These are phyloP conservation scores for Yponomeuta plumbellus DNA, from an alignment of 2,888 invertebrate genomes.

Conservation along the genomic window DNA sequence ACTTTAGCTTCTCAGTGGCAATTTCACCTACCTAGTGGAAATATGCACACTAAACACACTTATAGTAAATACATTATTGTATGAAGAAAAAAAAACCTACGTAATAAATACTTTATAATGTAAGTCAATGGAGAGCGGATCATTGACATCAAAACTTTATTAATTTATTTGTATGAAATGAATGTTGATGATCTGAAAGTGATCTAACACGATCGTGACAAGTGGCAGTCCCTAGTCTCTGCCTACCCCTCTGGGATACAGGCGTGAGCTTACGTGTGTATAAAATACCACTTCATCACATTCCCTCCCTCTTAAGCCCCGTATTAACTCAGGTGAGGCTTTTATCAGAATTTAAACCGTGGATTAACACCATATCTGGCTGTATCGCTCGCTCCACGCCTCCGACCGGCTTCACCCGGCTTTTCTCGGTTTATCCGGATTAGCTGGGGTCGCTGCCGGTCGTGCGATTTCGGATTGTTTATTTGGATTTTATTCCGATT, in stretches of 20 bases:
- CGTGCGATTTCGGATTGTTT: slow-evolving; percentile 68
- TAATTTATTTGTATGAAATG: too few species aligned
- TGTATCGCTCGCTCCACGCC: slow-evolving; percentile 53
- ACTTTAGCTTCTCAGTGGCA: background rate
- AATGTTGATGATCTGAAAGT: too few species aligned
- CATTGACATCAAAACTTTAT: too few species aligned
- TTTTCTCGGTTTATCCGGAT: slow-evolving; percentile 43
- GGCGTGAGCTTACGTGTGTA: too few species aligned
- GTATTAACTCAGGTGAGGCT: slow-evolving; percentile 11
- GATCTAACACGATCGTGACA: too few species aligned
- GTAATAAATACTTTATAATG: too few species aligned
- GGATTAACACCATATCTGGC: slow-evolving; percentile 67
- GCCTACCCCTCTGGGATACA: too few species aligned
- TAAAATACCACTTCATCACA: background rate
- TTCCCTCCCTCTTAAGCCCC: slow-evolving; percentile 1
- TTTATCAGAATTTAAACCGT: slow-evolving; percentile 72
- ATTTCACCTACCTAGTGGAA: background rate
- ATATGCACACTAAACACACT: too few species aligned
- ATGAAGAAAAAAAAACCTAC: too few species aligned
- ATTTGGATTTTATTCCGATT: slow-evolving; percentile 32
- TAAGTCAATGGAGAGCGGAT: too few species aligned
- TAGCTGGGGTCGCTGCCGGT: slow-evolving; percentile 50
- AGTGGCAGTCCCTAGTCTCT: too few species aligned
- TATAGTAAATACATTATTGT: too few species aligned
- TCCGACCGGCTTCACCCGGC: slow-evolving; percentile 53